These are phyloP conservation scores for Trachymyrmex septentrionalis DNA, from an alignment of 1,140 invertebrate genomes.

Conservation along the genomic window DNA sequence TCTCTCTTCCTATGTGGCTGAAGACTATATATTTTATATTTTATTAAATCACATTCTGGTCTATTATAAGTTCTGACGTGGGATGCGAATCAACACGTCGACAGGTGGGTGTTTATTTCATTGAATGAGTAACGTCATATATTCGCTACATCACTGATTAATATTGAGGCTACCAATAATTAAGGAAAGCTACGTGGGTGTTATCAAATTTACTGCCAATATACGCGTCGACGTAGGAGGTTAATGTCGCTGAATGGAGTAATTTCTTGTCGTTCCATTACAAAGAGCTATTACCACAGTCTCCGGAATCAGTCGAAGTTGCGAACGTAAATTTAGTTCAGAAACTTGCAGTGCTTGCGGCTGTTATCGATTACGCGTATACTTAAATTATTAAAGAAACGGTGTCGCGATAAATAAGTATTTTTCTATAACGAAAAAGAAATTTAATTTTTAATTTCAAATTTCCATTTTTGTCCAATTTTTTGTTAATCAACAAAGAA, in stretches of 20 bases:
- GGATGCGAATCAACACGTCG: neutral
- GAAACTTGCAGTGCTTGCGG: constrained; percentile 34
- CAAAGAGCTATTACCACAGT: constrained; percentile 27
- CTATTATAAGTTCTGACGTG: constrained; percentile 26
- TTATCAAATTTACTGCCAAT: constrained; percentile 41
- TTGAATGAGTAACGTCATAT: neutral
- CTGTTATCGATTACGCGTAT: constrained; percentile 13
- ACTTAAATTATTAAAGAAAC: constrained; percentile 10
- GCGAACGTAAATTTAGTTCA: constrained; percentile 37
- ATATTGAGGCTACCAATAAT: constrained; percentile 18
- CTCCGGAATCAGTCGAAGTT: constrained; percentile 27
- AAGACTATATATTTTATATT: constrained; percentile 11
- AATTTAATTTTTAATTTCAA: neutral
- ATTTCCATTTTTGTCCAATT: neutral
- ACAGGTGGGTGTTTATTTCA: neutral
- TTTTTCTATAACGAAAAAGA: neutral
- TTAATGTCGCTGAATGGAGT: constrained; percentile 39
- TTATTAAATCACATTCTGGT: neutral
- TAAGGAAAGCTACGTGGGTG: constrained; percentile 37
- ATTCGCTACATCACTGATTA: neutral
- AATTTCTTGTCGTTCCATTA: constrained; percentile 52
- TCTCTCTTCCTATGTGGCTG: neutral
- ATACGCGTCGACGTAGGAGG: constrained; percentile 22
- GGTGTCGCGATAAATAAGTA: neutral
- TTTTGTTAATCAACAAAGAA: neutral